Evolutionary conservation across 1,140 invertebrate genomes (phyloP), one percentile per base, ranked within the genome.

Genomic region (Diorhabda carinulata): DNA sequence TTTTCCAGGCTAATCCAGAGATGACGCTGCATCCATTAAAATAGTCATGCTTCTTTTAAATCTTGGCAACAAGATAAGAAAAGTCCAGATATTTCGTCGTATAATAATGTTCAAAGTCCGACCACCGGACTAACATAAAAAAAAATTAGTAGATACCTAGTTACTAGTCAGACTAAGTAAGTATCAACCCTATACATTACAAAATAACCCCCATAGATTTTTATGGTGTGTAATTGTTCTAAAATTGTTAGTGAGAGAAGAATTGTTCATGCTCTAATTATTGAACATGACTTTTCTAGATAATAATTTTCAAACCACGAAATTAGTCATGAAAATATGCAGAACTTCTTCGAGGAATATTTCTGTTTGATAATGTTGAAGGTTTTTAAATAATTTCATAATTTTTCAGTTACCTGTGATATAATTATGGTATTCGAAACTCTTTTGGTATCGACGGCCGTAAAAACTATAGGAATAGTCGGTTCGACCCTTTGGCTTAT

Each of bases 401-500:
- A 63, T n/a, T 65, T 57, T 67, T 59, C 58, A 67, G 65, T n/a
- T n/a, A 10, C 59, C 65, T 67, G 65, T 67, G 65, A 67, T 67
- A 43, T 6, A 7, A 77, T 79, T 68, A 92, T 91, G 90, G 89
- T 88, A 75, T 82, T 93, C 4, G 88, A 86, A 77, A 84, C 90
- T 3, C 82, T 93, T 43, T 83, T 92, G 57, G 87, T 91, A 60
- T 89, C 91, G 10, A 89, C 90, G 65, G 89, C 91, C 41, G 81
- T 92, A 64, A 91, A 91, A 78, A 91, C 91, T 0, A 85, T 92
- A 40, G 89, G 91, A 7, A 83, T 92, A 57, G 82, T 89, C 0
- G 87, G 88, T 2, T 90, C 91, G 1, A 87, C 92, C 56, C 81
- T 94, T 0, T 94, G 92, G 92, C 81, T 95, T 8, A 89, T 95